Evolutionary conservation across 92 coral and sea anemone genomes (phyloP), one percentile per base, ranked within the genome.

Genomic region (Siderastrea radians): DNA sequence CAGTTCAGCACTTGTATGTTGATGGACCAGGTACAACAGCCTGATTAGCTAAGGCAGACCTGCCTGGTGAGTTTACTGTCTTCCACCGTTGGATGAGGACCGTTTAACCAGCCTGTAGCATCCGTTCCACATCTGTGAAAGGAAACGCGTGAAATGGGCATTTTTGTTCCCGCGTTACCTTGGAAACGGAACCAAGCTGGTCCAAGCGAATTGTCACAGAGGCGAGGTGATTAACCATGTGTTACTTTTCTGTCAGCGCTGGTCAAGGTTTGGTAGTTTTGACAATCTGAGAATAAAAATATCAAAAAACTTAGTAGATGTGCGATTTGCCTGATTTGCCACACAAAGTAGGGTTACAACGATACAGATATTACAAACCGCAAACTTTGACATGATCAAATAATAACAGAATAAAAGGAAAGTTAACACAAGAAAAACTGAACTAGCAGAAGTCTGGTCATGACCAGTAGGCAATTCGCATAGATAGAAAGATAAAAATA

Each of bases 31-130:
- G 13, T 0, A 38, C 89, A 85, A 12, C 89, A 85, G 14, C 47
- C 60, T 2, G 1, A 2, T 66, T 66, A 85, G 26, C 43, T 6
- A 16, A 75, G 63, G 14, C 89, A 85, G 13, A 85, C 89, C 78
- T 51, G 65, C 19, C 66, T 66, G 44, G 69, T 74, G 68, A 85
- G 75, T 51, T 44, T 13, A 2, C 75, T 83, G 2, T 75, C 82
- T 26, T 44, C 53, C 43, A 49, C 51, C 0, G 75, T n/a, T 26
- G 89, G 89, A 61, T 73, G 82, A 55, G 60, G 11, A 13, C 89
- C 89, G 8, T 85, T 85, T 76, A 85, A 66, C 89, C 89, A 85
- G 16, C 89, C 89, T 1, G 89, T 53, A 1, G 74, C 75, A 45
- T 53, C 65, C 8, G 89, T 85, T 2, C 72, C 61, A 51, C 89